A percentile compares a stretch with the other conserved stretches of the same genome.
These are phyloP conservation scores for Tenodera sinensis DNA, from an alignment of 2,888 invertebrate genomes.

Conservation along the genomic window DNA sequence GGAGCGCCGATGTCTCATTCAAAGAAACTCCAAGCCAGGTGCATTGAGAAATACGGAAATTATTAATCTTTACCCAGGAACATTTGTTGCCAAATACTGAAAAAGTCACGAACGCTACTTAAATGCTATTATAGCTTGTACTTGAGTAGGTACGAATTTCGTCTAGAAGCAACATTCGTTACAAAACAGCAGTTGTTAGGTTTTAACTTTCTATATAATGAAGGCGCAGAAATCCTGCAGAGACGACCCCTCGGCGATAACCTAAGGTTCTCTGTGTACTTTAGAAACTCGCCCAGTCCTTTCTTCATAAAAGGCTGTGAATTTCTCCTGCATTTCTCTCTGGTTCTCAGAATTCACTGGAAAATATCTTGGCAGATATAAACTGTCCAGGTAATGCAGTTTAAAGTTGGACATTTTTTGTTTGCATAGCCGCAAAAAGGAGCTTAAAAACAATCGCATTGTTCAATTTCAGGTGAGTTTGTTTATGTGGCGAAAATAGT, in stretches of 20 bases:
- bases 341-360: no score
- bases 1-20: neutral
- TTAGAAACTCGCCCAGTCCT: neutral
- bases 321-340: no score
- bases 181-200: neutral
- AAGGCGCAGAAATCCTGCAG: neutral
- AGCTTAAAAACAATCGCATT: no score
- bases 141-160: neutral
- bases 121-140: neutral
- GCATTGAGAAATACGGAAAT: neutral
- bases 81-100: no score
- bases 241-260: neutral
- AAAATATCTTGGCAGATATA: no score
- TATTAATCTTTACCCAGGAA: neutral
- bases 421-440: no score
- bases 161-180: neutral
- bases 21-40: no score
- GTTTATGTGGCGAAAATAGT: no score
- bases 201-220: neutral
- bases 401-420: no score
- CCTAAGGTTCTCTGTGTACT: neutral
- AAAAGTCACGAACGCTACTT: neutral
- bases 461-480: no score
- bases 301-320: neutral
- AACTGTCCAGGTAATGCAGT: no score